Base-by-base conservation (phyloP, 2,888 invertebrate genomes). In the Elegia similella region DNA sequence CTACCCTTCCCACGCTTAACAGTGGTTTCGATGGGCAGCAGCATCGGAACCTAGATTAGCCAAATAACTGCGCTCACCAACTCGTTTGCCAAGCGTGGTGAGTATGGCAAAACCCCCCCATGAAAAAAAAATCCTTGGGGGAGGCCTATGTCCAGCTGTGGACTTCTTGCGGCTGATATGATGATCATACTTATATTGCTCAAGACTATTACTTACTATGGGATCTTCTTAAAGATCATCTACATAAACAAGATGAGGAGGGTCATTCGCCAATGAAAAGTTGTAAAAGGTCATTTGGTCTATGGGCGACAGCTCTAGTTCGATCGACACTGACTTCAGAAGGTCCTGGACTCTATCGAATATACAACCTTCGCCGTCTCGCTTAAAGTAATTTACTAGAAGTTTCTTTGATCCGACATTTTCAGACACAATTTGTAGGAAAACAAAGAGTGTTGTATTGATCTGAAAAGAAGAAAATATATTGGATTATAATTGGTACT, bases 311-410 rank as follows among this genome's bases (percentile, higher is more conserved):
- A 50, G 34, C 16, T 34, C 8, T 12, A 50, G 6, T 38, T 50
- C 50, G 12, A 50, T 50, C 6, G 50, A 50, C 12, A 50, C 34
- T 6, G 13, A 10, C 34, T 34, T 50, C 13, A 50, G 34, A 10
- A 50, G 15, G 15, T 50, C 34, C 34, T 50, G 34, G 34, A 50
- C 17, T 10, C 17, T 34, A 34, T 50, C 50, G 12, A 50, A 50
- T 10, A 50, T 50, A 34, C 34, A 50, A 10, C 23, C n/a, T 30
- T 12, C 7, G 17, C 16, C 16, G 6, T 50, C 50, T 17, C 16
- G 7, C 34, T 50, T 50, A 10, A n/a, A 38, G 15, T 50, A 50
- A 34, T 50, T 34, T 2, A 50, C 30, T 12, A 13, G 15, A 7
- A 50, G 30, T n/a, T 34, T 50, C 34, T 50, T 50, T 0, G 34